These are phyloP conservation scores for Epicauta chinensis DNA, from an alignment of 1,140 invertebrate genomes.

Conservation along the genomic window DNA sequence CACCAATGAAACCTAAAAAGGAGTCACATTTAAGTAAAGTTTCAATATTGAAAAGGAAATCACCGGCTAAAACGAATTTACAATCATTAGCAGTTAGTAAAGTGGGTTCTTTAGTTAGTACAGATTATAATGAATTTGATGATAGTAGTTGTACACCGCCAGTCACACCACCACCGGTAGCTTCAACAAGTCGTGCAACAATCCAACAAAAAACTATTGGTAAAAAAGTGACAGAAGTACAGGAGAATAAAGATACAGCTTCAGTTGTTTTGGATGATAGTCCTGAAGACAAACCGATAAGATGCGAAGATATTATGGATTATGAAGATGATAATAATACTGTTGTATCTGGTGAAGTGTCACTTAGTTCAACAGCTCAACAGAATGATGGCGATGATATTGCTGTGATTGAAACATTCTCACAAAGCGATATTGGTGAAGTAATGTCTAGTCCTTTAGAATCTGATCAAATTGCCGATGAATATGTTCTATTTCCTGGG, in stretches of 20 bases:
- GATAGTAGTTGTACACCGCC: conserved; percentile 55
- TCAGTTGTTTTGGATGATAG: conserved; percentile 39
- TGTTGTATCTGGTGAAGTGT: conserved; percentile 53
- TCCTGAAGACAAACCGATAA: conserved; percentile 38
- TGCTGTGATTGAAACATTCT: conserved; percentile 54
- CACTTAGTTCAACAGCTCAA: conserved; percentile 52
- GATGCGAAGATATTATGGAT: conserved; percentile 48
- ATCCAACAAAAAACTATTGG: conserved; percentile 24
- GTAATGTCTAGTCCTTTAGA: conserved; percentile 53
- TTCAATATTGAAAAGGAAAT: conserved; percentile 50
- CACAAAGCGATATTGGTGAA: conserved; percentile 47
- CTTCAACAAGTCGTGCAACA: conserved; percentile 26
- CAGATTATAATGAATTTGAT: conserved; percentile 59
- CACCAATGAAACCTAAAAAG: conserved; percentile 36
- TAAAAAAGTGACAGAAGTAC: conserved; percentile 28
- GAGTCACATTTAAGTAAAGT: conserved; percentile 50
- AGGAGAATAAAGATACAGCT: conserved; percentile 24
- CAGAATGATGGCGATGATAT: conserved; percentile 50
- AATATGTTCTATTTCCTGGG: conserved; percentile 56
- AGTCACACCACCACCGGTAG: conserved; percentile 47
- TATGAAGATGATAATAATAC: conserved; percentile 55
- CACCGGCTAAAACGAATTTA: conserved; percentile 46
- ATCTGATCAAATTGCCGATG: conserved; percentile 50
- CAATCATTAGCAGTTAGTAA: conserved; percentile 48
- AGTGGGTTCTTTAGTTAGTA: conserved; percentile 52